Conservation (phyloP, 1,140 invertebrate species). For the Coptotermes formosanus region DNA sequence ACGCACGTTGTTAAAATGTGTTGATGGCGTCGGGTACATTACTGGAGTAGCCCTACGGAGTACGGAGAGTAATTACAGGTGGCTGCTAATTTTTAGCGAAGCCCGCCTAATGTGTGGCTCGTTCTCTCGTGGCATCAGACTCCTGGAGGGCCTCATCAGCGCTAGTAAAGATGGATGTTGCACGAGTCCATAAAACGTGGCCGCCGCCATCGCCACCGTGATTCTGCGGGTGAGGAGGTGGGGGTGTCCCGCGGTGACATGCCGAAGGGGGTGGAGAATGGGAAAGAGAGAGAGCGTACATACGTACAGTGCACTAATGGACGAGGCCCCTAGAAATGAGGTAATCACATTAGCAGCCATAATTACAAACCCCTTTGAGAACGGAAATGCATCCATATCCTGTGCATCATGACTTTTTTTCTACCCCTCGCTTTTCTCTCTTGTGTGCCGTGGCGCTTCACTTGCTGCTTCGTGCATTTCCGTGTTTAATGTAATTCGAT, state of each 20-base stretch:
- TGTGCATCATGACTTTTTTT: slow-evolving; percentile 33
- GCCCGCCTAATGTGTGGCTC: background rate
- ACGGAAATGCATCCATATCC: slow-evolving; percentile 38
- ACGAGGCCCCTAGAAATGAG: slow-evolving; percentile 36
- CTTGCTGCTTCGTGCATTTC: slow-evolving; percentile 34
- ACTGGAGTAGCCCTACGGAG: background rate
- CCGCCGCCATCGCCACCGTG: background rate
- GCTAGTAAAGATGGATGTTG: slow-evolving; percentile 5
- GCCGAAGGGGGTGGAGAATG: no score
- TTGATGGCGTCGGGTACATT: background rate
- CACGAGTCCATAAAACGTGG: background rate
- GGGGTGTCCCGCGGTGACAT: background rate
- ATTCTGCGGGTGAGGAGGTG: slow-evolving; percentile 3
- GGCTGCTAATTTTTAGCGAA: slow-evolving; percentile 5
- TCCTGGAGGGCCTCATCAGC: background rate
- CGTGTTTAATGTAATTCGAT: slow-evolving; percentile 38
- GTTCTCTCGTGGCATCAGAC: background rate
- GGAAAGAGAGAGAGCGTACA: background rate
- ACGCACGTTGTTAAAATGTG: background rate
- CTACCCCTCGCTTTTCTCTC: slow-evolving; percentile 21
- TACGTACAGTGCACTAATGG: slow-evolving; percentile 32
- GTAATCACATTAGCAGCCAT: slow-evolving; percentile 38
- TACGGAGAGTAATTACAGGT: background rate
- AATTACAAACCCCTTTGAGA: slow-evolving; percentile 37
- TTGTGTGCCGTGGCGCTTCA: slow-evolving; percentile 27